Evolutionary conservation across 1,140 invertebrate species (phyloP).

Genomic region (Lasaia peninsularis): DNA sequence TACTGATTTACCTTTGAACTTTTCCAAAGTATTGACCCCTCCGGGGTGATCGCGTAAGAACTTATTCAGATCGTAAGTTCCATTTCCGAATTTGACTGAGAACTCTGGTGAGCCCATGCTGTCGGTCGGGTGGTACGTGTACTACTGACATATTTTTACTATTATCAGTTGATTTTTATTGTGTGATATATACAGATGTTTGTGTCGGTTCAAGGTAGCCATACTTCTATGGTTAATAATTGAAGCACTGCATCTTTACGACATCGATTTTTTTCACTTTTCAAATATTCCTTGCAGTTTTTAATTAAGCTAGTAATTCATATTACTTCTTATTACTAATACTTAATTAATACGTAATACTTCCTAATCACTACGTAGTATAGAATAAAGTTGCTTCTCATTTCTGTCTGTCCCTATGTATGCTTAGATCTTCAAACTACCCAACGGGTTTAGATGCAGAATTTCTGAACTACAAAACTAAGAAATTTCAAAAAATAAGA

Average conservation of each 20-base stretch:
- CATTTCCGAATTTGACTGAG: conserved; percentile 50
- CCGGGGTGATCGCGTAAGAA: conserved; percentile 82
- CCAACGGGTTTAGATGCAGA: too few relatives aligned
- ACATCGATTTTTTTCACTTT: not conserved
- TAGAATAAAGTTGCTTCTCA: too few relatives aligned
- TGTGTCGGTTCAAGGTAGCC: not conserved
- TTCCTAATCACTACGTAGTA: too few relatives aligned
- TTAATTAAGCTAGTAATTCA: too few relatives aligned
- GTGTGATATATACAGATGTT: conserved; percentile 3
- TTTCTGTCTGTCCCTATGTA: too few relatives aligned
- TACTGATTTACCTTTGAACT: conserved; percentile 75
- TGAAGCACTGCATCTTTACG: not conserved
- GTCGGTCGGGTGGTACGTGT: conserved; percentile 18
- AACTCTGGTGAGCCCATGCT: conserved; percentile 35
- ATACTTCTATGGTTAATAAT: conserved; percentile 2
- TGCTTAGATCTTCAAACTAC: too few relatives aligned
- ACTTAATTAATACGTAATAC: too few relatives aligned
- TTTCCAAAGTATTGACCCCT: conserved; percentile 77
- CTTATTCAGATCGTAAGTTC: conserved; percentile 76
- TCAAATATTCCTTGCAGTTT: not conserved
- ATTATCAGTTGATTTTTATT: conserved; percentile 12
- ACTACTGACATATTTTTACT: conserved; percentile 36
- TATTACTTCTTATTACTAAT: too few relatives aligned
- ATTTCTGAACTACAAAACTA: too few relatives aligned
- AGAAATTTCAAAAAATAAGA: too few relatives aligned